Evolutionary conservation across 30 jellyfish, hydroid and myxozoan genomes (phyloP).

Genomic region (Hydra vulgaris): DNA sequence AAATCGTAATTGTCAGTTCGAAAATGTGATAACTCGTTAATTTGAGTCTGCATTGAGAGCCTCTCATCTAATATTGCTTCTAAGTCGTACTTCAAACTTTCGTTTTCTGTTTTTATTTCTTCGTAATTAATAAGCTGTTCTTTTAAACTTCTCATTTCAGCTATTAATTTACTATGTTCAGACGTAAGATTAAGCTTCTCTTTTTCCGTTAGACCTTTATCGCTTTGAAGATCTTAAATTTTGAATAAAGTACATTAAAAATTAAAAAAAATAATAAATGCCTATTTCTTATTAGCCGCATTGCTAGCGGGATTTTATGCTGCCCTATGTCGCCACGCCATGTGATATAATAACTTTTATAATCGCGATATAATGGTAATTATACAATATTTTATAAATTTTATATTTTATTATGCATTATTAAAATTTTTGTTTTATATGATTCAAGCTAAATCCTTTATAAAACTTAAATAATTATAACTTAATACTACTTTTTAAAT

Average conservation of each 20-base stretch:
- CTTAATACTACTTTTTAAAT: no score
- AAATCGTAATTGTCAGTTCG: slow-evolving; percentile 18
- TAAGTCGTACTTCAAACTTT: slow-evolving; percentile 15
- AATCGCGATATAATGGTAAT: no score
- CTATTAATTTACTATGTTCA: not conserved
- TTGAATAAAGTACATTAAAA: not conserved
- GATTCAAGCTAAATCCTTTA: no score
- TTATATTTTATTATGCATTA: no score
- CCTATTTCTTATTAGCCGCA: no score
- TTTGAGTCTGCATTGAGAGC: slow-evolving; percentile 2
- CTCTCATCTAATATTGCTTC: slow-evolving; percentile 26
- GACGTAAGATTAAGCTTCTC: slow-evolving; percentile 5
- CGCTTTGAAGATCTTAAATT: slow-evolving; percentile 5
- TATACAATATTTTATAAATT: no score
- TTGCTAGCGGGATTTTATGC: no score
- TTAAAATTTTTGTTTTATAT: no score
- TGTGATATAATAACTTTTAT: no score
- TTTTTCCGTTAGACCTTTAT: slow-evolving; percentile 11
- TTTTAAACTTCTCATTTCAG: not conserved
- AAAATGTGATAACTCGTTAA: not conserved
- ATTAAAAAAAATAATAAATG: no score
- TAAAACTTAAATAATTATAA: no score
- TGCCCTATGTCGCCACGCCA: no score
- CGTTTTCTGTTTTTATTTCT: slow-evolving; percentile 23
- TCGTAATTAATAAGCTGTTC: slow-evolving; percentile 9